Base-by-base conservation (phyloP, 2,797 vertebrate species). In the Steatocranus sp. region DNA sequence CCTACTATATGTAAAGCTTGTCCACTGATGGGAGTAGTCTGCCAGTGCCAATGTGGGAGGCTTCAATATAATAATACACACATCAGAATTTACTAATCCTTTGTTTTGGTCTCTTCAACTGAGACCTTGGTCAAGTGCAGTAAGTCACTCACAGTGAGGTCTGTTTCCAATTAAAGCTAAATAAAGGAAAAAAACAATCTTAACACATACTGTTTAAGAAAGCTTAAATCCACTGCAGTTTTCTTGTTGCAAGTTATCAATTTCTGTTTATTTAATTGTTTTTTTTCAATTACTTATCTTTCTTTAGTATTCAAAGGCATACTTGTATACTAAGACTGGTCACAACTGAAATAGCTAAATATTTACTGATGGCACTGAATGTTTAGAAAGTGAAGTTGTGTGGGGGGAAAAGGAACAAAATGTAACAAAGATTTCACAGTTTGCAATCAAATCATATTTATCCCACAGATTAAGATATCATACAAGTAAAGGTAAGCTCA, bases 51-150 rank as follows among this genome's bases (percentile, higher is more conserved):
- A 83, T 82, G 85, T 85, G 85, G 80, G 87, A 90, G 87, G 83
- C 78, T 74, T 25, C 70, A 68, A 79, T 86, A 79, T 85, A 80
- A 91, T 88, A 85, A 85, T 90, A 93, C 66, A 89, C 86, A 90
- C 87, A 93, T 94, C 91, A 92, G 92, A 76, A 93, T 88, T 78
- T 81, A 83, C 79, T 92, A 94, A 95, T 94, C 86, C 89, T 87
- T 89, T 90, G 83, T 84, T 88, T 88, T 75, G 83, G 80, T 84
- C 66, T 85, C 53, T 81, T 86, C 17, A 78, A 85, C 77, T 85
- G 75, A 89, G 86, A 91, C 88, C 74, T 87, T 7, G 54, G 84
- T 90, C 82, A 91, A 84, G 88, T 61, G n/a, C 32, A 61, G 32
- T 48, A 34, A 25, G 7, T 49, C 56, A 25, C 23, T 12, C 2